Evolutionary conservation across 2,113 vertebrate species (phyloP), one percentile per base, ranked within the genome.

Genomic region (Erythrocercus mccallii): DNA sequence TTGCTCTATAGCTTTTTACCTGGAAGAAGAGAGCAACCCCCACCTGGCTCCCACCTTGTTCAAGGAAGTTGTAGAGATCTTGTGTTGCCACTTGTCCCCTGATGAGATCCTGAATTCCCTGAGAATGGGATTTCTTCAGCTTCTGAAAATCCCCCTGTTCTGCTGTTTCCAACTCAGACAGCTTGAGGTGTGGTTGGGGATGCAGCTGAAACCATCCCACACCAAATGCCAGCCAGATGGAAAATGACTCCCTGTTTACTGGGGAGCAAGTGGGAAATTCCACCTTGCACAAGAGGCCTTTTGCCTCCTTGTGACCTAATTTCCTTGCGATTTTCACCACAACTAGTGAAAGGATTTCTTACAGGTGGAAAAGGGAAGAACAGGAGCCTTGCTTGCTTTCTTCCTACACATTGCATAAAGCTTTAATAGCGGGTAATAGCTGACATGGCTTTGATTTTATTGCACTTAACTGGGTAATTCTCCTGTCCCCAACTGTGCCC

Each of bases 371-470:
- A 87, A 66, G 60, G 48, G 42, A 80, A 78, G 60, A 93, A 30
- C 44, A 47, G 30, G 42, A 78, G 33, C 23, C n/a, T 51, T 47
- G 19, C 70, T 86, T 76, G 24, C 76, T 54, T 91, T 50, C 56
- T 48, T 74, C 35, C 58, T 65, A 68, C 66, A 20, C 64, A 10
- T 89, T 93, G 71, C 95, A 93, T 92, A 94, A 97, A 93, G 88
- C 88, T 95, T 96, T 96, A 90, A 93, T 91, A 90, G 51, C 38
- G 0, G 76, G 74, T 81, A 95, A 96, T 89, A 86, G 88, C 88
- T 92, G 90, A 96, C 95, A 95, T 44, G 81, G 88, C n/a, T 95
- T 95, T 95, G 95, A 90, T 97, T 97, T 97, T 96, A 96, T 95
- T 93, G 88, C 90, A 84, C 71, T 95, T 92, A 92, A 96, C 92